Evolutionary conservation across 2,888 invertebrate species (phyloP).

Genomic region (Amphipoea lucens): DNA sequence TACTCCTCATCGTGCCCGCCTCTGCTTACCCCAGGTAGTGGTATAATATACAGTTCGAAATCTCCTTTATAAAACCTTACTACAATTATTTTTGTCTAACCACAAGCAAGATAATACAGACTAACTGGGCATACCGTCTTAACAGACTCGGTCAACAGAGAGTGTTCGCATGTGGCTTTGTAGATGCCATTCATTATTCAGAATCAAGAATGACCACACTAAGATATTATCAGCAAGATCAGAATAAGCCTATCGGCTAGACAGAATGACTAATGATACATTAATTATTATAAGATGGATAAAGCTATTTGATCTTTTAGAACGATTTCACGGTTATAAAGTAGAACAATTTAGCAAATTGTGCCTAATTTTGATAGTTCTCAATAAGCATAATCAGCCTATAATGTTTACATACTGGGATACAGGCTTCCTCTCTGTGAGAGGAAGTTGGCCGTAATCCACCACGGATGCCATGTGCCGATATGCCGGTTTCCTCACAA

Average conservation of each 20-base stretch:
- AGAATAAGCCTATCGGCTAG: neutral
- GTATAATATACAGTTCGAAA: slow-evolving; percentile 69
- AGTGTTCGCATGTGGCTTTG: neutral
- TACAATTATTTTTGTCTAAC: neutral
- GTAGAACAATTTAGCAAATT: neutral
- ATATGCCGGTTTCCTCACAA: too few species aligned
- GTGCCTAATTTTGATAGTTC: neutral
- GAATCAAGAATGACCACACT: neutral
- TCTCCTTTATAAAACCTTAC: neutral
- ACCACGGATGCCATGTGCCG: too few species aligned
- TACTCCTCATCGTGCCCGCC: slow-evolving; percentile 82
- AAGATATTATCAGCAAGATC: neutral
- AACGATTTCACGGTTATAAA: neutral
- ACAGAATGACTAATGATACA: neutral
- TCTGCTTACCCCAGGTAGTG: slow-evolving; percentile 88
- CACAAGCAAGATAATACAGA: neutral
- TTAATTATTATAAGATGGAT: neutral
- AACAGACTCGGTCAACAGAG: neutral
- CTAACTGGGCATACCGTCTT: neutral
- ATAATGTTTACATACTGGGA: too few species aligned
- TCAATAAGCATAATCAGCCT: neutral
- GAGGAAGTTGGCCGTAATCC: too few species aligned
- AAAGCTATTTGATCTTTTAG: too few species aligned
- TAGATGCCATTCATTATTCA: slow-evolving; percentile 7
- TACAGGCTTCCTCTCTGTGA: too few species aligned